These are phyloP conservation scores for Sinelater perroti DNA, from an alignment of 2,888 invertebrate genomes.

Conservation along the genomic window DNA sequence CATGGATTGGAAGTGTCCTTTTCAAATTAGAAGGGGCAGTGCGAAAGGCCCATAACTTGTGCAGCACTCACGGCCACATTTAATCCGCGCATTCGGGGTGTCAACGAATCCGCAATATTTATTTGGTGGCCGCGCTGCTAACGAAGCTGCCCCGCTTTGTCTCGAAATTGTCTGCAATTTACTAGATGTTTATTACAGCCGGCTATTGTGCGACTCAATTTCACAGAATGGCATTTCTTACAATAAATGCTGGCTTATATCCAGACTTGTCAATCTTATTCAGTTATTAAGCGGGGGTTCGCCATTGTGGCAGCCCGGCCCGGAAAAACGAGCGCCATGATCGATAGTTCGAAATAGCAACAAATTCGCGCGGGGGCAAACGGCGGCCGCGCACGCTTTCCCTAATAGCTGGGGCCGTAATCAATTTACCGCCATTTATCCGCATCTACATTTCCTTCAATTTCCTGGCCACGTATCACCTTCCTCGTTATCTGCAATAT, in stretches of 20 bases:
- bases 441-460: conserved; percentile 54
- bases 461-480: conserved; percentile 49
- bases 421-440: conserved; percentile 53
- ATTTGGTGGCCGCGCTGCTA: conserved; percentile 43
- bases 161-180: conserved; percentile 45
- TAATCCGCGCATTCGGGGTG: conserved; percentile 37
- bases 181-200: conserved; percentile 46
- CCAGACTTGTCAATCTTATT: conserved; percentile 40
- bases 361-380: not conserved
- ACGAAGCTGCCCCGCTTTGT: conserved; percentile 40
- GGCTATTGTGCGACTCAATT: conserved; percentile 44
- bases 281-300: conserved; percentile 36
- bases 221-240: conserved; percentile 43
- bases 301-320: conserved; percentile 22
- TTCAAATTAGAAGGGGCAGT: no score
- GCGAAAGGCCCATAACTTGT: no score
- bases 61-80: conserved; percentile 28
- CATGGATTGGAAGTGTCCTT: no score
- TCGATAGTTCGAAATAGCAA: no score
- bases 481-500: conserved; percentile 48
- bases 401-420: conserved; percentile 41
- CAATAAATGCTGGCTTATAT: conserved; percentile 40
- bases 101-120: conserved; percentile 40
- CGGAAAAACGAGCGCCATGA: conserved; percentile 2
- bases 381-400: conserved; percentile 29